Evolutionary conservation across 2,888 invertebrate genomes (phyloP), one percentile per base, ranked within the genome.

Genomic region (Pasiphila rectangulata): DNA sequence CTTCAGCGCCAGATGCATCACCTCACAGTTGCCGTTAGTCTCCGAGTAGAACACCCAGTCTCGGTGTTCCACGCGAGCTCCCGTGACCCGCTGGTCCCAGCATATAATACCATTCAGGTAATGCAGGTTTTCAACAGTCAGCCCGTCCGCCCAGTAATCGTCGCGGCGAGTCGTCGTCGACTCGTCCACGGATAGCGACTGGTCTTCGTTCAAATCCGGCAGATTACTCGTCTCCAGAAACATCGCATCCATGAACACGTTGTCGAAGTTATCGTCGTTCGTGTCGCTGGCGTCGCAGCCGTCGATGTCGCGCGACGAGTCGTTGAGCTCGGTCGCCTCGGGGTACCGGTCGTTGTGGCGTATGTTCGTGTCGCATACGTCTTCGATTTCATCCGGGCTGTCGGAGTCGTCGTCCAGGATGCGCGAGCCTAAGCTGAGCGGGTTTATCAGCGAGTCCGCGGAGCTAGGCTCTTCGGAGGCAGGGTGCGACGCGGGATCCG

Each of bases 341-440:
- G 86, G 86, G 43, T 84, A 86, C 1, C 78, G 73, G 44, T 86
- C 83, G 52, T 86, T 86, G 52, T 85, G 85, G 0, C 74, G 77
- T n/a, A 84, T 85, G 48, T 86, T 86, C 0, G 86, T 86, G 36
- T 86, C 86, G 49, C 72, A 82, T 29, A 69, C 69, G 3, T 64
- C 66, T 9, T 44, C 39, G 2, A 69, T 66, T 2, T 62, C 57
- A 1, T 63, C 45, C 0, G 39, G 48, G 1, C 38, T 38, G 10
- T 64, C 69, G 1, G 45, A 41, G n/a, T 49, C 21, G 0, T 59
- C 67, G 2, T 69, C 70, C 0, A 64, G 64, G 0, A 72, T 63
- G 0, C 64, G 62, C 1, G 70, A 66, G 5, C 67, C 73, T 0
- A 67, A 56, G 42, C 71, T 69, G 15, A 69, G 61, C 2, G 75